These are phyloP conservation scores for Leptura quadrifasciata DNA, from an alignment of 2,888 invertebrate species.

Conservation along the genomic window DNA sequence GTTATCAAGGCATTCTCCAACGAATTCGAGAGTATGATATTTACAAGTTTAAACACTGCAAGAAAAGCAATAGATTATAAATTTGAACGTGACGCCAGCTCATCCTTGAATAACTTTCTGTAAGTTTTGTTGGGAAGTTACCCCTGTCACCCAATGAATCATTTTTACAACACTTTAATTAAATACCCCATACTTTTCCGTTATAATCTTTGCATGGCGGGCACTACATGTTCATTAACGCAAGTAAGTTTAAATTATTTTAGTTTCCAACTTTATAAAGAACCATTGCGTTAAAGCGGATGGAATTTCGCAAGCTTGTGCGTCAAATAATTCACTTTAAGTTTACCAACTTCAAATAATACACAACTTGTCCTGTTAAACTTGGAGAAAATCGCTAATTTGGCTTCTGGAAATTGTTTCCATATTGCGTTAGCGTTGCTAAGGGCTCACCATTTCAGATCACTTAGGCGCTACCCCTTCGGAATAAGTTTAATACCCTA, in stretches of 20 bases:
- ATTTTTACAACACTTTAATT: too few relatives aligned
- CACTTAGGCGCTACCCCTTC: not conserved
- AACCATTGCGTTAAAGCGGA: not conserved
- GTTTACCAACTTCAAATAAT: not conserved
- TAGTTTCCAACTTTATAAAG: not conserved
- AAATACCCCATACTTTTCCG: too few relatives aligned
- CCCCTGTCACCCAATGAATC: too few relatives aligned
- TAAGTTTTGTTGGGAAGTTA: too few relatives aligned
- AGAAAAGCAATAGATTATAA: too few relatives aligned
- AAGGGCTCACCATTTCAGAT: not conserved
- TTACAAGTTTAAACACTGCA: too few relatives aligned
- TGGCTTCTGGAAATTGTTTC: not conserved
- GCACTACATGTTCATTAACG: too few relatives aligned
- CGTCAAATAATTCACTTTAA: not conserved
- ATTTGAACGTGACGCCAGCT: too few relatives aligned
- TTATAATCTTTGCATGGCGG: too few relatives aligned
- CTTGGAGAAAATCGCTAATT: constrained; percentile 3
- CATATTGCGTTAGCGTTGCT: not conserved
- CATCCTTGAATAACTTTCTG: too few relatives aligned
- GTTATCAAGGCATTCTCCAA: too few relatives aligned
- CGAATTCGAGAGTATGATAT: too few relatives aligned
- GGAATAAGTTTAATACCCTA: not conserved
- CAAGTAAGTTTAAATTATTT: not conserved
- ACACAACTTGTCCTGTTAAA: not conserved
- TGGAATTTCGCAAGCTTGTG: constrained; percentile 7